phyloP scores from a whole-genome alignment of 1,140 invertebrate genomes.

The Solenopsis invicta region DNA sequence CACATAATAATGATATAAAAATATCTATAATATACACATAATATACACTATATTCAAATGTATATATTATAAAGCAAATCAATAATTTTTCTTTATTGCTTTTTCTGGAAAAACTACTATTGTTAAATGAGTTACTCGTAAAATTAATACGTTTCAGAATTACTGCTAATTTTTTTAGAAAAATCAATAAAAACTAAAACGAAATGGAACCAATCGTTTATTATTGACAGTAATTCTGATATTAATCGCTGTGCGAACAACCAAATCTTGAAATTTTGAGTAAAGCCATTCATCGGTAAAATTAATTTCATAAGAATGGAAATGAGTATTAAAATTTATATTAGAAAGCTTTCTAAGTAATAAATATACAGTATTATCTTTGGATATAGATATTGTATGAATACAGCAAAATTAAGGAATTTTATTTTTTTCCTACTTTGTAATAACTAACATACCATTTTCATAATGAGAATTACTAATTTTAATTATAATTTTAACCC shows the following conservation, averaged over 20 bases:
- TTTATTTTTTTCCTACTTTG: neutral
- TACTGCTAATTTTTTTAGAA: too few relatives aligned
- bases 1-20: too few relatives aligned
- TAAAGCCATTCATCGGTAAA: neutral
- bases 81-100: too few relatives aligned
- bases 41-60: too few relatives aligned
- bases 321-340: constrained; percentile 24
- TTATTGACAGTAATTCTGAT: constrained; percentile 4
- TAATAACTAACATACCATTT: neutral
- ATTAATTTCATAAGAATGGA: neutral
- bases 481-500: too few relatives aligned
- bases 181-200: constrained; percentile 8
- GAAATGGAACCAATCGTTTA: neutral
- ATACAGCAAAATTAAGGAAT: constrained; percentile 13
- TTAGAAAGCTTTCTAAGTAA: constrained; percentile 3
- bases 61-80: too few relatives aligned
- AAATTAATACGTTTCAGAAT: too few relatives aligned
- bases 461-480: constrained; percentile 25
- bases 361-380: neutral
- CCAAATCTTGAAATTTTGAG: constrained; percentile 1
- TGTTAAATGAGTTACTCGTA: too few relatives aligned
- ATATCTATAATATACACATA: too few relatives aligned
- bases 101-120: too few relatives aligned
- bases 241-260: neutral
- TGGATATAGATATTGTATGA: neutral